Conservation (phyloP, 2,888 invertebrate genomes). For the Aspidiotus destructor region DNA sequence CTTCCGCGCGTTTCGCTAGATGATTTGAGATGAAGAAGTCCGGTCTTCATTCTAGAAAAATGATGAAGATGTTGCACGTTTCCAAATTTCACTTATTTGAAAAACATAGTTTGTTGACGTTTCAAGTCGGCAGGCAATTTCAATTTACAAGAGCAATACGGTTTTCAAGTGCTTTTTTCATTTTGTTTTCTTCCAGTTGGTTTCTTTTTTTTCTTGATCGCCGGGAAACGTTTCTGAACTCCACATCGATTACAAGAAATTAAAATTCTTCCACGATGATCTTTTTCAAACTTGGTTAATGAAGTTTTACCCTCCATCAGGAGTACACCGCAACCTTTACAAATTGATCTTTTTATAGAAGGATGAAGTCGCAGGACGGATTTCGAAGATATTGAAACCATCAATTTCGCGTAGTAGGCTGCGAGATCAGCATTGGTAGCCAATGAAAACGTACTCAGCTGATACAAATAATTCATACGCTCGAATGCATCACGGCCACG, state of each 20-base stretch:
- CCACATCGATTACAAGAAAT: conserved; percentile 19
- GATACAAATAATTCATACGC: conserved; percentile 29
- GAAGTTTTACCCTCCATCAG: conserved; percentile 15
- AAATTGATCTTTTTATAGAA: conserved; percentile 23
- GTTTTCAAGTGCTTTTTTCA: no score
- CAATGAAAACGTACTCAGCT: conserved; percentile 17
- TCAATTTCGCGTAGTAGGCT: conserved; percentile 22
- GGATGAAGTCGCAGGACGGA: conserved; percentile 18
- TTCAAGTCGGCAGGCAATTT: no score
- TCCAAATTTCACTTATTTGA: no score
- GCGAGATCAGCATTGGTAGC: conserved; percentile 13
- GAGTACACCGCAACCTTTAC: conserved; percentile 24
- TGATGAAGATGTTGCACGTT: no score
- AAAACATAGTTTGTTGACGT: no score
- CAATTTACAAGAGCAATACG: no score
- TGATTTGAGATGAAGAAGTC: no score
- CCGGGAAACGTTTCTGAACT: conserved; percentile 22
- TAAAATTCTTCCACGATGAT: conserved; percentile 16
- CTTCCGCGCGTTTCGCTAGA: no score
- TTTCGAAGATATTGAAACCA: conserved; percentile 25
- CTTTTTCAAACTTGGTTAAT: not conserved
- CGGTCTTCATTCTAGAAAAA: no score
- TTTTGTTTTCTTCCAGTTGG: not conserved
- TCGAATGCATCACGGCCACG: conserved; percentile 21
- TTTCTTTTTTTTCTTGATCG: not conserved